Conservation (phyloP, 2,797 vertebrate genomes). For the Luscinia luscinia region DNA sequence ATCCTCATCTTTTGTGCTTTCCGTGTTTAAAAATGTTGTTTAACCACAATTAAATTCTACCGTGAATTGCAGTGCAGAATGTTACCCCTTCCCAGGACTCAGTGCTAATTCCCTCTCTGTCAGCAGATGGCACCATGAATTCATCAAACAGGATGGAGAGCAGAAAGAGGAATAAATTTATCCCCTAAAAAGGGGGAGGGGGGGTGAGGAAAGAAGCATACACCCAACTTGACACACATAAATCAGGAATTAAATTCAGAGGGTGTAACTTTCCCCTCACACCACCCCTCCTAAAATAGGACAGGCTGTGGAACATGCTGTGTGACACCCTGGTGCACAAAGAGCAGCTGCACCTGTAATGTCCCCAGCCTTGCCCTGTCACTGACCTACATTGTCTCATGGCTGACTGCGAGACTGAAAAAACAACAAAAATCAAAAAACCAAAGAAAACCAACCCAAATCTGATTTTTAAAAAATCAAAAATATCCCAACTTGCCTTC, state of each 20-base stretch:
- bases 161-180: not conserved
- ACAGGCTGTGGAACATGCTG: rapidly evolving
- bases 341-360: not conserved
- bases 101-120: not conserved
- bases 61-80: not conserved
- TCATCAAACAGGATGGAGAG: conserved; percentile 41
- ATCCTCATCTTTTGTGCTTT: not conserved
- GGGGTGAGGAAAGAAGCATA: not conserved
- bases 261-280: conserved; percentile 27
- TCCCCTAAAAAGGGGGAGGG: not conserved
- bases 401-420: not conserved
- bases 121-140: conserved; percentile 77
- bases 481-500: not conserved
- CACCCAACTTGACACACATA: conserved; percentile 52
- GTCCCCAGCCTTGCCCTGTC: not conserved
- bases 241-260: conserved; percentile 59
- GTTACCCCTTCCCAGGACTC: no score
- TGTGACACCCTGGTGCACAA: not conserved
- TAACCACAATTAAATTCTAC: not conserved
- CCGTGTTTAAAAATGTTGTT: not conserved
- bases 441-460: not conserved
- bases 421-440: not conserved
- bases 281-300: not conserved
- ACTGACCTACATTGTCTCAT: conserved; percentile 8
- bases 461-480: not conserved